A percentile compares a stretch with the other conserved stretches of the same genome.
Conservation (phyloP, 30 jellyfish, hydroid and myxozoan genomes). For the Nemopilema nomurai region DNA sequence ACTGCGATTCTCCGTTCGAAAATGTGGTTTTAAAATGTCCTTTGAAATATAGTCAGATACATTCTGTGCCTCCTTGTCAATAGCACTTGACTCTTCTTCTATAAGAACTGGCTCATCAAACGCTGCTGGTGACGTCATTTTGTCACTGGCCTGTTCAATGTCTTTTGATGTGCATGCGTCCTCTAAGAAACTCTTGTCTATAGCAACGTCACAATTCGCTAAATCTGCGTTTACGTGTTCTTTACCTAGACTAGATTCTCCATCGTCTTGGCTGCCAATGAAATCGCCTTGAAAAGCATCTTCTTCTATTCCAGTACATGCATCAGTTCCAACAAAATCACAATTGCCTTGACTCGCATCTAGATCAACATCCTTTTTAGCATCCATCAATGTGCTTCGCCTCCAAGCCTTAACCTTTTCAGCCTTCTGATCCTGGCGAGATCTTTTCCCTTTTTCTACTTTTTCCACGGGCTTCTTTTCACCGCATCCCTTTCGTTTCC, state of each 20-base stretch:
- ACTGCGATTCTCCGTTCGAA: neutral
- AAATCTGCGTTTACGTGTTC: neutral
- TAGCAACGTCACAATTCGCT: neutral
- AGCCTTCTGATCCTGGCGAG: conserved; percentile 16
- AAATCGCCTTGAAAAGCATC: neutral
- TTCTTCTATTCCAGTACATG: neutral
- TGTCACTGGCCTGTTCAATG: no score
- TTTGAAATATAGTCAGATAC: neutral
- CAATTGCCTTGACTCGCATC: conserved; percentile 30
- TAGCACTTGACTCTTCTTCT: neutral
- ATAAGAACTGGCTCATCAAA: no score
- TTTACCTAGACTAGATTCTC: neutral
- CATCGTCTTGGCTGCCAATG: no score
- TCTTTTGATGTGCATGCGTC: no score
- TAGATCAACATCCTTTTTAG: neutral
- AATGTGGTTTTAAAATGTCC: neutral
- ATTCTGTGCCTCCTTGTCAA: neutral
- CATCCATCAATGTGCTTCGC: conserved; percentile 11
- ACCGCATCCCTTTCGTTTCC: neutral
- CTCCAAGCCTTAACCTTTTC: conserved; percentile 55
- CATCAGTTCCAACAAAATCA: conserved; percentile 6
- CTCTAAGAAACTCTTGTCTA: neutral
- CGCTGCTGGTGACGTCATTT: no score
- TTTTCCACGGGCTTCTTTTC: conserved; percentile 2
- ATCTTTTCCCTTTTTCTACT: conserved; percentile 7